A percentile compares a stretch with the other conserved stretches of the same genome.
Evolutionary conservation across 64 coral and sea anemone genomes (phyloP).

Genomic region (Montipora sp.): DNA sequence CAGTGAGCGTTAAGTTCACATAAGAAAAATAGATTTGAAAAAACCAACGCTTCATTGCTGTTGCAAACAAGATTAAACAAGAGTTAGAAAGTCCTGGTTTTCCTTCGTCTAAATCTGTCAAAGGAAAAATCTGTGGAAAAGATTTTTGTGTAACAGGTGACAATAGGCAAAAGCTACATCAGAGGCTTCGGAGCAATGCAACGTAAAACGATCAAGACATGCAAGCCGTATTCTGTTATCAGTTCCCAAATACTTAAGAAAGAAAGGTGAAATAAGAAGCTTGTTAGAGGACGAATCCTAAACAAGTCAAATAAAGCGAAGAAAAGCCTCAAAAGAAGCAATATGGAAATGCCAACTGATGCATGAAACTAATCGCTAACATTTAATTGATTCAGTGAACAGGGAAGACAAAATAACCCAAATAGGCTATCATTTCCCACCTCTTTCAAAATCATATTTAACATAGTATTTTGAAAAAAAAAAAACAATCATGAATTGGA

Average conservation of each 20-base stretch:
- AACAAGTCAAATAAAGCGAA: not conserved
- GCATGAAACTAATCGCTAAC: not conserved
- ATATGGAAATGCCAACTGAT: not conserved
- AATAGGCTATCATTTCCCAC: not conserved
- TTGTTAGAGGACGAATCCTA: not conserved
- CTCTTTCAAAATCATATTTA: not conserved
- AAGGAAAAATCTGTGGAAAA: not conserved
- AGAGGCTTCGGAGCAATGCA: not conserved
- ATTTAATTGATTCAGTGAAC: not conserved
- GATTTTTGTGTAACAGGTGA: conserved; percentile 10
- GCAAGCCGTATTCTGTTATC: not conserved
- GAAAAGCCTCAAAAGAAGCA: not conserved
- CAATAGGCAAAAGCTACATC: not conserved
- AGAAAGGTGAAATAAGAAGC: not conserved
- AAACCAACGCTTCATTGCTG: too few species aligned
- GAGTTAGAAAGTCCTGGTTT: not conserved
- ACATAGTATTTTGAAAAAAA: not conserved
- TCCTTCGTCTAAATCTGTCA: not conserved
- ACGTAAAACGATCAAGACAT: not conserved
- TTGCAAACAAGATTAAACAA: too few species aligned
- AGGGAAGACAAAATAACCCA: not conserved
- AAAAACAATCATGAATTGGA: not conserved
- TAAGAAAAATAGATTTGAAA: too few species aligned
- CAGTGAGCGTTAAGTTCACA: too few species aligned
- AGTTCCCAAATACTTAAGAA: not conserved